These are phyloP conservation scores for Heliconius melpomene DNA, from an alignment of 1,140 invertebrate species.

Conservation along the genomic window DNA sequence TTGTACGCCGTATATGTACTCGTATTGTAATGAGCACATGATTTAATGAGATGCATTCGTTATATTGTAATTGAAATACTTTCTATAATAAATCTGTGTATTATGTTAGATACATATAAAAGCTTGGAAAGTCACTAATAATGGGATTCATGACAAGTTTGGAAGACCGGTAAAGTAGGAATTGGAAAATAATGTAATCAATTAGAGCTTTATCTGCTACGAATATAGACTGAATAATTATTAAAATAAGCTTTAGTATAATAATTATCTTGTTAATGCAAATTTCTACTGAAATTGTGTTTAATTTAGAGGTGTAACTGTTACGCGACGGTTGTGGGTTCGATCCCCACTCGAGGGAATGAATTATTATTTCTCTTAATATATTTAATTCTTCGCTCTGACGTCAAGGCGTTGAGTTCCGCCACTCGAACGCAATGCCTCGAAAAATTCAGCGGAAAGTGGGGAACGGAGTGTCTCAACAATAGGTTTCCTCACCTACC, in stretches of 20 bases:
- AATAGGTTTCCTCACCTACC: no score
- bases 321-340: no score
- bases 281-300: neutral
- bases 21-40: neutral
- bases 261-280: neutral
- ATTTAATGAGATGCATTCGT: neutral
- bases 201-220: neutral
- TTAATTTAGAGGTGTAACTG: no score
- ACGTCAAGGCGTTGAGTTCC: no score
- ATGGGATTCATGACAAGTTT: neutral
- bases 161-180: neutral
- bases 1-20: neutral
- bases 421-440: no score
- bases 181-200: neutral
- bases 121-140: conserved; percentile 27
- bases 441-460: no score
- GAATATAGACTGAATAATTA: neutral
- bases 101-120: conserved; percentile 9
- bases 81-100: conserved; percentile 18
- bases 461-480: no score
- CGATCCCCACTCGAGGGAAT: no score
- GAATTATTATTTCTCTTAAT: no score
- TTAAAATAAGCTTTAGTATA: neutral
- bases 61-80: conserved; percentile 10
- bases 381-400: no score